Percentiles rank a stretch among this genome's conserved stretches.
phyloP scores from a whole-genome alignment of 2,797 vertebrate species.

The Microctenopoma stevenorrisi region DNA sequence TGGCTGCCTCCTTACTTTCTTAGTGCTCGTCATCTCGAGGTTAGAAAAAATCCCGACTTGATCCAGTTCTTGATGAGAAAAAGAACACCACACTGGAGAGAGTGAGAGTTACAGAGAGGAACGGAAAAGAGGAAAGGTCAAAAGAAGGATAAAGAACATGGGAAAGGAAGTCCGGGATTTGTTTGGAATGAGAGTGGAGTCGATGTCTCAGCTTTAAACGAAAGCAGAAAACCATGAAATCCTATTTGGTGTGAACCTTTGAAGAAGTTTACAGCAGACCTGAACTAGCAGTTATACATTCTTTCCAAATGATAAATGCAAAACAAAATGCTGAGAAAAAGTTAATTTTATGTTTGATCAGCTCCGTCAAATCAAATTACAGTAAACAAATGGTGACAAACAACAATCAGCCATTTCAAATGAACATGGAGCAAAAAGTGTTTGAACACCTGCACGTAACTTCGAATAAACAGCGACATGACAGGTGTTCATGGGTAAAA shows the following conservation, averaged over 20 bases:
- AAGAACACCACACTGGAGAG: conserved; percentile 27
- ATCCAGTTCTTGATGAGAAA: conserved; percentile 39
- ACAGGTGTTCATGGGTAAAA: conserved; percentile 10
- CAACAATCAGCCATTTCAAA: neutral
- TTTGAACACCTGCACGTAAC: neutral
- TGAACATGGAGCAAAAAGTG: neutral
- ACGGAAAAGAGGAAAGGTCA: neutral
- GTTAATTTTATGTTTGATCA: neutral
- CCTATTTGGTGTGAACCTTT: neutral
- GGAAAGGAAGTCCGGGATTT: conserved; percentile 13
- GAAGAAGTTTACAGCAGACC: no score
- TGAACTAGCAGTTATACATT: no score
- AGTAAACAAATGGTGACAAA: neutral
- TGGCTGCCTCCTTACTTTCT: neutral
- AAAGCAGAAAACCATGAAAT: neutral
- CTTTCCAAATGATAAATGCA: neutral
- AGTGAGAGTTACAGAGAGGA: conserved; percentile 11
- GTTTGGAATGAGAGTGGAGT: neutral
- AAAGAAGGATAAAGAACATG: neutral
- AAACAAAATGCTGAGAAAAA: neutral
- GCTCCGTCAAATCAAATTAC: neutral
- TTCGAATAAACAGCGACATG: neutral
- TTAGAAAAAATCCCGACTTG: conserved; percentile 17
- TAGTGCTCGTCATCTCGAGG: neutral
- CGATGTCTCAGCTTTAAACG: conserved; percentile 2